Conservation (phyloP, 1,140 invertebrate genomes). For the Eupristina koningsbergeri region DNA sequence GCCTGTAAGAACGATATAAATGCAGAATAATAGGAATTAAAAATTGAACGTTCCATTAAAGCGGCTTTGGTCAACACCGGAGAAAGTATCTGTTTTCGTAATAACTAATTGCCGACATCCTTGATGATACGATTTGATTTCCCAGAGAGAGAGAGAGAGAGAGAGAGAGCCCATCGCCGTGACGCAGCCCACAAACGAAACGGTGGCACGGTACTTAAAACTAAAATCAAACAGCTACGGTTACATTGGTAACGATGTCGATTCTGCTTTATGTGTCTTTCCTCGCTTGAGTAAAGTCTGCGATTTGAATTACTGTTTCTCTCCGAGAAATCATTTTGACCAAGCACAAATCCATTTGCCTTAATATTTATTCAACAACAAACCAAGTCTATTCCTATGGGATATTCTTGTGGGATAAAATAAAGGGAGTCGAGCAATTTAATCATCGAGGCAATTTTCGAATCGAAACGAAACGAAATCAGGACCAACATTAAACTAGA, state of each 20-base stretch:
- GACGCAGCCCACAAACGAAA: not conserved
- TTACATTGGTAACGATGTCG: not conserved
- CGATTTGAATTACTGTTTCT: too few species aligned
- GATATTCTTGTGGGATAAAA: too few species aligned
- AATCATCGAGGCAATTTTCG: too few species aligned
- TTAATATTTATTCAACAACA: not conserved
- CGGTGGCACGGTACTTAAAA: not conserved
- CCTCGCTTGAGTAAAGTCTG: not conserved
- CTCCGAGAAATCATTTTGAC: too few species aligned
- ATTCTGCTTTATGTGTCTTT: not conserved
- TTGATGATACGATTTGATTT: not conserved
- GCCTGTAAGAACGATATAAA: not conserved
- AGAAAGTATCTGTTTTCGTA: not conserved
- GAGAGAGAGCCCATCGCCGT: not conserved
- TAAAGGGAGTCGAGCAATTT: too few species aligned
- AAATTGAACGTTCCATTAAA: too few species aligned
- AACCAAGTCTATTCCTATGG: too few species aligned
- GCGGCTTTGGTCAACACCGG: not conserved
- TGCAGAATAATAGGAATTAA: not conserved
- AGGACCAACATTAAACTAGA: not conserved
- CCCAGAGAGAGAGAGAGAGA: not conserved
- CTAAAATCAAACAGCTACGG: not conserved
- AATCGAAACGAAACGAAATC: not conserved
- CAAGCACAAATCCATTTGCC: too few species aligned
- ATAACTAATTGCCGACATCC: not conserved